Evolutionary conservation across 2,888 invertebrate genomes (phyloP), one percentile per base, ranked within the genome.

Genomic region (Galeopsomyia nigrocyanea): DNA sequence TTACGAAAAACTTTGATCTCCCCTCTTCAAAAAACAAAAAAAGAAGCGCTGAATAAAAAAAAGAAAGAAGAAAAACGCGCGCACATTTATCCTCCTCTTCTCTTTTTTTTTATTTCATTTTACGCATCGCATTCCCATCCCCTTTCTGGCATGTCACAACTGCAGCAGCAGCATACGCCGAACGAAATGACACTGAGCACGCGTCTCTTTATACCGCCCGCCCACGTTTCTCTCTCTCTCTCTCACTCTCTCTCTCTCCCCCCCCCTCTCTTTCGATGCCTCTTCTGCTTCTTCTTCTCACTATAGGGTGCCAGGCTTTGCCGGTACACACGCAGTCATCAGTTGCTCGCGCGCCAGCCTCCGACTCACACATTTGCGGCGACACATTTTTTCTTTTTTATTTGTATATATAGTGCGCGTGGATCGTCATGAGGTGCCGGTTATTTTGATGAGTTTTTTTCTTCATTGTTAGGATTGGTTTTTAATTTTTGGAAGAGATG

Each of bases 171-270:
- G 39, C 39, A 39, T 10, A 39, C 53, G 31, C 14, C 49, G n/a
- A 17, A 5, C 19, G 21, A 14, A 51, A 39, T 49, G 61, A 47
- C 68, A 62, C 31, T 9, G n/a, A 55, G 56, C 68, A 49, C 68
- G 60, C 60, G 68, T 69, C 71, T 72, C 55, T 51, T 68, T 68
- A n/a, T 68, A 61, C 70, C 75, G 75, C 73, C 75, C 72, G 73
- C 68, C 73, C 75, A 71, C 73, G 73, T 66, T 22, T 31, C 31
- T 68, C 71, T 72, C 56, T 51, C 70, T 67, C 31, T 68, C 62
- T 68, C 75, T 74, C 73, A 74, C 72, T 71, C 68, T 71, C 75
- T 71, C 73, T 71, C 64, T 22, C 50, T 63, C 69, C 74, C 76
- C 50, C 39, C 50, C 58, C 65, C 68, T 57, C 65, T 56, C 68